These are phyloP conservation scores for Diphyllodes magnificus DNA, from an alignment of 2,113 vertebrate genomes.

Conservation along the genomic window DNA sequence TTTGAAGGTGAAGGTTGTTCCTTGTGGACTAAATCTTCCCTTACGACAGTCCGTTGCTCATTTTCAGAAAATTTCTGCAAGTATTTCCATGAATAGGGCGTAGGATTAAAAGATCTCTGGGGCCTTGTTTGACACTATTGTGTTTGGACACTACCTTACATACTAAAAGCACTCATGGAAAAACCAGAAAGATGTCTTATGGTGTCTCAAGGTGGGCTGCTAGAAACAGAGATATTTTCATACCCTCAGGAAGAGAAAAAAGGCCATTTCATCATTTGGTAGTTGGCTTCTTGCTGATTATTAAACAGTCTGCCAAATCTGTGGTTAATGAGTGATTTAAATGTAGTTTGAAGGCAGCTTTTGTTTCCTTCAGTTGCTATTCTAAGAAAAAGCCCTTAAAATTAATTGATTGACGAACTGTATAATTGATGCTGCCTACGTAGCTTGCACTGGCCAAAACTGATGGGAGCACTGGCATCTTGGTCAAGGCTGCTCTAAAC, in stretches of 20 bases:
- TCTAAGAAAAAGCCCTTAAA: slow-evolving; percentile 18
- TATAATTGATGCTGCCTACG: background rate
- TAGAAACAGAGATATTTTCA: background rate
- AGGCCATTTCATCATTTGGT: background rate
- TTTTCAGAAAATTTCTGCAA: background rate
- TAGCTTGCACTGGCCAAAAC: background rate
- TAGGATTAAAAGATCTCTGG: background rate
- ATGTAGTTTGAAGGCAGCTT: slow-evolving; percentile 25
- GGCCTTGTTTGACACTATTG: background rate
- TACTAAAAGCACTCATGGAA: background rate
- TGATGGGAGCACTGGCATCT: background rate
- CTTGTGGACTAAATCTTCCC: background rate
- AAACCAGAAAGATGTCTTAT: background rate
- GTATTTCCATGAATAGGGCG: background rate
- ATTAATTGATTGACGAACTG: background rate
- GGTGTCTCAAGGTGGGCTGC: background rate
- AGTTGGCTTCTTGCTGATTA: background rate
- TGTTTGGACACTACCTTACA: background rate
- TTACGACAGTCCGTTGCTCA: background rate
- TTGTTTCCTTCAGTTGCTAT: slow-evolving; percentile 1
- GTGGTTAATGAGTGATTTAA: background rate
- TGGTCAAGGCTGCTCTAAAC: background rate
- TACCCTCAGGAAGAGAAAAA: background rate
- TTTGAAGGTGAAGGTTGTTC: background rate
- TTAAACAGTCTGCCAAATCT: background rate